phyloP scores from a whole-genome alignment of 2,113 vertebrate genomes.

The Platycercus adscitus region DNA sequence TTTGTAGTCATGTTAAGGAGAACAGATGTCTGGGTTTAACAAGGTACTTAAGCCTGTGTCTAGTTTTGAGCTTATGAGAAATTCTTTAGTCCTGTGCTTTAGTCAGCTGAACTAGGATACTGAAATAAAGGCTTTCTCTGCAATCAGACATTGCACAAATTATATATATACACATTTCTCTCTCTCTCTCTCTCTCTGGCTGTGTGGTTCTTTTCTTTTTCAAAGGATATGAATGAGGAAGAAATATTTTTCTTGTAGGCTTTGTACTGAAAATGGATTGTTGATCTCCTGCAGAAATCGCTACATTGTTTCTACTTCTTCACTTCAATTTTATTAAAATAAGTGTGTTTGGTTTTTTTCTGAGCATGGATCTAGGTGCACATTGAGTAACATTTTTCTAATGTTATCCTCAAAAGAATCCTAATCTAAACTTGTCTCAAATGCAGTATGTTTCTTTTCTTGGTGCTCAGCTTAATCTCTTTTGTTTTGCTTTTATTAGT shows the following conservation, averaged over 20 bases:
- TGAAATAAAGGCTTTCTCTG: neutral
- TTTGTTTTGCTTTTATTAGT: neutral
- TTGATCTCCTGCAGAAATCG: neutral
- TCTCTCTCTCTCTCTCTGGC: no score
- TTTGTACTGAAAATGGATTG: neutral
- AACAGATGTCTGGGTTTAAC: constrained; percentile 14
- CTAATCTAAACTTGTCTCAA: neutral
- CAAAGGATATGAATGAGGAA: neutral
- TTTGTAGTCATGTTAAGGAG: neutral
- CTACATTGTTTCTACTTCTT: neutral
- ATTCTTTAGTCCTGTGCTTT: neutral
- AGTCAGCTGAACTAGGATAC: neutral
- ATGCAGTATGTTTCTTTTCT: neutral
- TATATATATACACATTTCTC: neutral
- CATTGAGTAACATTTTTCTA: neutral
- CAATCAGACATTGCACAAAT: neutral
- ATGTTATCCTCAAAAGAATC: neutral
- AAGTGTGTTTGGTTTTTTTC: neutral
- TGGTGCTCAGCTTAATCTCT: neutral
- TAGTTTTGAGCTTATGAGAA: neutral
- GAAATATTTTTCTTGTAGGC: neutral
- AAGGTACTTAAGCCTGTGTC: constrained; percentile 7
- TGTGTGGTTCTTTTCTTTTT: neutral
- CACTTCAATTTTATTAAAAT: neutral
- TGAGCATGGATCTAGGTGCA: neutral